Base-by-base conservation (phyloP, 2,888 invertebrate genomes). In the Acanthosepion pharaonis region DNA sequence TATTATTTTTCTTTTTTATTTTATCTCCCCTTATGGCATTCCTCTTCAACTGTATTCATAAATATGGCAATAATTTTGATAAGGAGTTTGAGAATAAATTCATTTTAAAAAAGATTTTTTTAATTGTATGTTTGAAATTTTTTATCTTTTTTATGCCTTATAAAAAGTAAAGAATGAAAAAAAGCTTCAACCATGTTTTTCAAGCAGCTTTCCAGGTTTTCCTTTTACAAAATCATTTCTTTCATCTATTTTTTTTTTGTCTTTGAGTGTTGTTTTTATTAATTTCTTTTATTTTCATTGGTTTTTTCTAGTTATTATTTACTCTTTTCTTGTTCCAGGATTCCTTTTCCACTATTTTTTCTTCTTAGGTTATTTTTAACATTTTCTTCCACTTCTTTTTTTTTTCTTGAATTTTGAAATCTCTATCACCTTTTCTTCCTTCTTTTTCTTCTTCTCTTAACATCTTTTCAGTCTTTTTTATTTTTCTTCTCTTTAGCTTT, bases 41-140 rank as follows among this genome's bases (percentile, higher is more conserved):
- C 33, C 78, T n/a, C 78, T 78, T 78, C 78, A 78, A 78, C n/a
- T n/a, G 78, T 33, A n/a, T 78, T n/a, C n/a, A 78, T 33, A 78
- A 78, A 78, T n/a, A 33, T 33, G 78, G 78, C 33, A 78, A 33
- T 78, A n/a, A 78, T 78, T 78, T 78, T 78, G 78, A 78, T 78
- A 78, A 78, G 78, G 78, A 78, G n/a, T 78, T 78, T n/a, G 23
- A 78, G 78, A n/a, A 78, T 78, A 78, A n/a, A 78, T 78, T 78
- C 33, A 78, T 78, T 78, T 64, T 51, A 23, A 20, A 23, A 59
- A 23, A 23, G 23, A 23, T 59, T 78, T 78, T 78, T 78, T 33
- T 78, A 33, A 78, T 78, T n/a, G 9, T 33, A 78, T 78, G 78
- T n/a, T 78, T 78, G n/a, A 78, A 78, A n/a, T 78, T 78, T 33